A percentile compares a stretch with the other conserved stretches of the same genome.
Evolutionary conservation across 1,140 invertebrate genomes (phyloP).

Genomic region (Orchestia grillus): DNA sequence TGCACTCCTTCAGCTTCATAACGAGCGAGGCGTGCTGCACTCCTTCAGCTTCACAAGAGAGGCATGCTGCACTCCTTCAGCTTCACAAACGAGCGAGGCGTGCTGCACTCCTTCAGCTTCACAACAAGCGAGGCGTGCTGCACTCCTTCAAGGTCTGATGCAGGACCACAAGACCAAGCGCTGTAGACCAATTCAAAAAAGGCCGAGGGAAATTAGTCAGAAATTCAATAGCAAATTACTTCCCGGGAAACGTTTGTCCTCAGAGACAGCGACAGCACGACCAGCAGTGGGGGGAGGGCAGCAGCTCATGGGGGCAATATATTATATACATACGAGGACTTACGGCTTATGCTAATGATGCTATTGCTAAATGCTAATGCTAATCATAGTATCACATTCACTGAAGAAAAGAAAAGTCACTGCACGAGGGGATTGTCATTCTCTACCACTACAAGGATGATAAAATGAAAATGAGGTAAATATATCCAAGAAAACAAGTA

Average conservation of each 20-base stretch:
- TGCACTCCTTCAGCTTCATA: no score
- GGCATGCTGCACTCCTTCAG: no score
- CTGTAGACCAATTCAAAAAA: neutral
- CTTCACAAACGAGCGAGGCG: no score
- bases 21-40: no score
- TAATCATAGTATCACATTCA: slow-evolving; percentile 53
- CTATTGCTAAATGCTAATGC: slow-evolving; percentile 22
- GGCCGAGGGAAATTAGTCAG: neutral
- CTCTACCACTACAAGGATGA: slow-evolving; percentile 38
- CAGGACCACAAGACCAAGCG: neutral
- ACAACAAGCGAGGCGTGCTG: neutral
- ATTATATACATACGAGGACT: slow-evolving; percentile 6
- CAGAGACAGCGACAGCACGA: neutral
- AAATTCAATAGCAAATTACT: neutral
- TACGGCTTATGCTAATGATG: slow-evolving; percentile 1
- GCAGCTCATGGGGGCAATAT: neutral
- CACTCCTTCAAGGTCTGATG: neutral
- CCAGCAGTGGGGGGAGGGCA: neutral
- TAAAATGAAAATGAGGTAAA: slow-evolving; percentile 10
- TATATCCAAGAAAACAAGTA: neutral
- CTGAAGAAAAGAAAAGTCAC: slow-evolving; percentile 43
- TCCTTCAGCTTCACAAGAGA: no score
- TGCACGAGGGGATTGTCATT: slow-evolving; percentile 50
- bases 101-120: no score
- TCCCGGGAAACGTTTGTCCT: neutral